Percentiles rank a stretch among this genome's conserved stretches.
Evolutionary conservation across 2,888 invertebrate species (phyloP).

Genomic region (Spodoptera littoralis): DNA sequence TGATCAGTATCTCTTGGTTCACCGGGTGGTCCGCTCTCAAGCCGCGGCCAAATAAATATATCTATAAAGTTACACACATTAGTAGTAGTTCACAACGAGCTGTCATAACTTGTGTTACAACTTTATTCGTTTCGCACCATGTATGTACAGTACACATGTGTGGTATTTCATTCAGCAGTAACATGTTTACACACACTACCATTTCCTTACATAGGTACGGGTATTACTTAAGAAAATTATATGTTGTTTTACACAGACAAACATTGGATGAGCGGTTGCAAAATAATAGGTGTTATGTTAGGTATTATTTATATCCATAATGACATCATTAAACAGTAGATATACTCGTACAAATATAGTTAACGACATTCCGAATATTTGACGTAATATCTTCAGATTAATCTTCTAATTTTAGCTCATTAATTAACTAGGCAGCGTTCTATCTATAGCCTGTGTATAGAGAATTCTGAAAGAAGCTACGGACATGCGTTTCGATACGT

Average conservation of each 20-base stretch:
- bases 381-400: slow-evolving; percentile 37
- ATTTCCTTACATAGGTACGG: slow-evolving; percentile 2
- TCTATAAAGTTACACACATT: slow-evolving; percentile 27
- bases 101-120: slow-evolving; percentile 36
- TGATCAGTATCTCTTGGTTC: slow-evolving; percentile 74
- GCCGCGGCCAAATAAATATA: slow-evolving; percentile 17
- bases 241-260: slow-evolving; percentile 24
- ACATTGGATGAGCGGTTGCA: slow-evolving; percentile 27
- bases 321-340: slow-evolving; percentile 62
- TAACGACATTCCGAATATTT: slow-evolving; percentile 58
- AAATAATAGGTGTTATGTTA: slow-evolving; percentile 24
- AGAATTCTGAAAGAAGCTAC: too few relatives aligned
- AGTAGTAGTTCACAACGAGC: slow-evolving; percentile 15
- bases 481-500: too few relatives aligned
- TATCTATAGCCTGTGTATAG: too few relatives aligned
- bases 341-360: slow-evolving; percentile 52
- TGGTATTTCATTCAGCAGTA: slow-evolving; percentile 3
- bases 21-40: slow-evolving; percentile 73
- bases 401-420: neutral
- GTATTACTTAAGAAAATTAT: slow-evolving; percentile 22
- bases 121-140: slow-evolving; percentile 20
- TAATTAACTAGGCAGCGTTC: too few relatives aligned
- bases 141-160: neutral
- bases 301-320: slow-evolving; percentile 36
- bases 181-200: slow-evolving; percentile 1